Conservation (phyloP, 2,888 invertebrate species). For the Drosophila kanekoi region DNA sequence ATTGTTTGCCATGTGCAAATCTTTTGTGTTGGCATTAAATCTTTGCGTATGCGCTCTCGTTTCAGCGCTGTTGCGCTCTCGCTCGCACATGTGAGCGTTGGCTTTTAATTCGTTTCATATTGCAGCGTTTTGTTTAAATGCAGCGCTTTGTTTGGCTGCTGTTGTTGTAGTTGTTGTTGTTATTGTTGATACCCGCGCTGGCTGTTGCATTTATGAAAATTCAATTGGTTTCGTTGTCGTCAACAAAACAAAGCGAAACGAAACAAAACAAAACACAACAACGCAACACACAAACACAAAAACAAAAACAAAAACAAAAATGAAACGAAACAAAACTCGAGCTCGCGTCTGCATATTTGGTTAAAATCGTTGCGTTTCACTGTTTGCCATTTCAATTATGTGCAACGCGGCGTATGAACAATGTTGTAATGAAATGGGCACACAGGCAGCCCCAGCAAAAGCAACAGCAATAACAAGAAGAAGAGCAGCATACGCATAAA, state of each 20-base stretch:
- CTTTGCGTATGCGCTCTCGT: slow-evolving; percentile 25
- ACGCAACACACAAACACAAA: neutral
- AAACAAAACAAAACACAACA: slow-evolving; percentile 24
- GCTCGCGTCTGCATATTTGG: slow-evolving; percentile 65
- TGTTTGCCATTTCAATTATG: slow-evolving; percentile 81
- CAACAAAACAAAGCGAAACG: slow-evolving; percentile 57
- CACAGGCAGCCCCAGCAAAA: slow-evolving; percentile 36
- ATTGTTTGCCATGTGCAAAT: slow-evolving; percentile 69
- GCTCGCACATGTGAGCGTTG: slow-evolving; percentile 43
- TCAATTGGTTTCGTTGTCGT: slow-evolving; percentile 71
- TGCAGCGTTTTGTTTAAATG: slow-evolving; percentile 78
- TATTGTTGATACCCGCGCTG: slow-evolving; percentile 52
- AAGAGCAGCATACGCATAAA: slow-evolving; percentile 64
- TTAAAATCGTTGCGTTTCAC: slow-evolving; percentile 77
- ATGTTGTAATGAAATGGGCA: slow-evolving; percentile 80
- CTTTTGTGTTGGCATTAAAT: slow-evolving; percentile 67
- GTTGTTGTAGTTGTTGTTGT: slow-evolving; percentile 45
- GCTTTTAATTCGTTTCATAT: slow-evolving; percentile 79
- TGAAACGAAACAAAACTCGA: slow-evolving; percentile 32
- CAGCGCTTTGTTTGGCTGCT: slow-evolving; percentile 55
- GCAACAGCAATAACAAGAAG: slow-evolving; percentile 17
- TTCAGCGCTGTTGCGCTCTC: slow-evolving; percentile 13
- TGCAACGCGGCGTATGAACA: slow-evolving; percentile 81
- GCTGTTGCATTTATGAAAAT: slow-evolving; percentile 74
- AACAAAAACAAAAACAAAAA: slow-evolving; percentile 35